These are phyloP conservation scores for Eupeodes latifasciatus DNA, from an alignment of 2,888 invertebrate species.

Conservation along the genomic window DNA sequence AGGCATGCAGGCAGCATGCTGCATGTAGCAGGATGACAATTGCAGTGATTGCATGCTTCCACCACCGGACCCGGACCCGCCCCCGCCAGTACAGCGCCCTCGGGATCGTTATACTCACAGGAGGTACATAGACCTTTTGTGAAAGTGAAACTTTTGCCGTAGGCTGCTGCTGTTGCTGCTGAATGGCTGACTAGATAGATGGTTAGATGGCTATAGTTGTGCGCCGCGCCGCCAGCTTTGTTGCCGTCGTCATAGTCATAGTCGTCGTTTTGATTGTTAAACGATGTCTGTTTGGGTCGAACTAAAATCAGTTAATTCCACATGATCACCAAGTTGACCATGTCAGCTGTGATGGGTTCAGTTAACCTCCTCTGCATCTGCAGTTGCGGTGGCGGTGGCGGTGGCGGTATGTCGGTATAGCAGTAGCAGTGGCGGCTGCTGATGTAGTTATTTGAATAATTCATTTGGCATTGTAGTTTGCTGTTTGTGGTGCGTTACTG, in stretches of 20 bases:
- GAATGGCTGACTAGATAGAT: constrained; percentile 37
- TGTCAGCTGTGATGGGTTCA: constrained; percentile 60
- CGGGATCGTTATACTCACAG: constrained; percentile 29
- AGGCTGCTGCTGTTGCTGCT: constrained; percentile 17
- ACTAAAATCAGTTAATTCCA: constrained; percentile 69
- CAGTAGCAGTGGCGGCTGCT: constrained; percentile 25
- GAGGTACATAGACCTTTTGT: constrained; percentile 71
- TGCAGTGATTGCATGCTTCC: constrained; percentile 60
- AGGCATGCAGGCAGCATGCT: constrained; percentile 52
- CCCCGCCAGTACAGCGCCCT: constrained; percentile 25
- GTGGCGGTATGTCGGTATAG: not conserved
- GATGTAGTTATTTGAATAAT: constrained; percentile 70
- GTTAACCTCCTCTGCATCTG: constrained; percentile 41
- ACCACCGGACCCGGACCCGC: not conserved
- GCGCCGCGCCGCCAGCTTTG: constrained; percentile 22
- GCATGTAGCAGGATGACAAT: constrained; percentile 66
- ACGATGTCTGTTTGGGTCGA: constrained; percentile 53
- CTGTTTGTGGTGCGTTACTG: constrained; percentile 57
- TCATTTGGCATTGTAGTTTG: constrained; percentile 59
- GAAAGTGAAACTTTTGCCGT: constrained; percentile 73
- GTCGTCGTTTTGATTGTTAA: constrained; percentile 27
- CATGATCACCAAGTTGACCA: constrained; percentile 58
- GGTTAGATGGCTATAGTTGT: constrained; percentile 26
- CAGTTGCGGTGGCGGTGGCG: not conserved
- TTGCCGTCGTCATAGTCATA: constrained; percentile 9